Conservation (phyloP, 2,113 vertebrate species). For the Origma solitaria region DNA sequence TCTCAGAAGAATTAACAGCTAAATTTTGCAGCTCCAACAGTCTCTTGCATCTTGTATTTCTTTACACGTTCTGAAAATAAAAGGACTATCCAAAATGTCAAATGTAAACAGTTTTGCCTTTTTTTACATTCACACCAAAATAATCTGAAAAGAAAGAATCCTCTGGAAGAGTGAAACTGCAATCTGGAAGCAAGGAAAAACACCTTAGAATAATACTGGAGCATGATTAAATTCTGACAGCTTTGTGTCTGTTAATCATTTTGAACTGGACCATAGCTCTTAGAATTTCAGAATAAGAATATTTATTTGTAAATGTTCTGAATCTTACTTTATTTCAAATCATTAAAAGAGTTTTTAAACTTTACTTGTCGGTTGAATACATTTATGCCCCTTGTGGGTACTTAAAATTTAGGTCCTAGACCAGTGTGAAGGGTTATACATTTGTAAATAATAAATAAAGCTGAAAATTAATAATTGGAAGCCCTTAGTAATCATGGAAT, state of each 20-base stretch:
- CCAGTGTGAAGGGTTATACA: rapidly evolving
- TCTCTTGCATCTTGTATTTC: neutral
- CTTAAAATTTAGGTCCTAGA: neutral
- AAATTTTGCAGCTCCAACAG: neutral
- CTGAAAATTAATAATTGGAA: neutral
- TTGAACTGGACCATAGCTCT: neutral
- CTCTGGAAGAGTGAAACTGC: neutral
- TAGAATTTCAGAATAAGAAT: neutral
- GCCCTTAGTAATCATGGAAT: neutral
- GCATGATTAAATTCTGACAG: neutral
- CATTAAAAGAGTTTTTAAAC: neutral
- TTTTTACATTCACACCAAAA: neutral
- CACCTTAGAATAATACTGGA: neutral
- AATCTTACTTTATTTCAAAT: neutral
- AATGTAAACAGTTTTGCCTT: neutral
- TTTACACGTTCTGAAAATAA: neutral
- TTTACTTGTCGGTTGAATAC: neutral
- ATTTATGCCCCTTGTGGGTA: rapidly evolving
- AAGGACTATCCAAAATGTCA: neutral
- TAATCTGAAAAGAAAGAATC: neutral
- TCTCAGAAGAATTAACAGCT: neutral
- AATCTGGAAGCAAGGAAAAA: neutral
- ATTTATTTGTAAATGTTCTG: neutral
- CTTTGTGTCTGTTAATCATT: neutral
- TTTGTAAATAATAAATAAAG: neutral